phyloP scores from a whole-genome alignment of 92 coral and sea anemone genomes.

The Actinernus sp. region DNA sequence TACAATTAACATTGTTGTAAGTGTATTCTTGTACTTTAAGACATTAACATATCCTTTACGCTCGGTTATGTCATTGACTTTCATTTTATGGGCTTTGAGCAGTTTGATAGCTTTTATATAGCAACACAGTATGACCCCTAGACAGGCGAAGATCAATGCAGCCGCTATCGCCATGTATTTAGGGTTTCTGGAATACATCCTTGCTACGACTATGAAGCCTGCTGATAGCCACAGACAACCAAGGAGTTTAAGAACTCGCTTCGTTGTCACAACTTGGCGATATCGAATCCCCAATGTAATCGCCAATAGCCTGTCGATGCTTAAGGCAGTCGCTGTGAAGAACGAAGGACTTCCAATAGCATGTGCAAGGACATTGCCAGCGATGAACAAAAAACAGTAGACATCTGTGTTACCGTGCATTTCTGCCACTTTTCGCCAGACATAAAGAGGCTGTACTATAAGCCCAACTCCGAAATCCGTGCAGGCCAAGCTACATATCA shows the following conservation, averaged over 20 bases:
- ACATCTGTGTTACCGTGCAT: neutral
- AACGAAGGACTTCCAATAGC: neutral
- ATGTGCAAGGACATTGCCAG: conserved; percentile 1
- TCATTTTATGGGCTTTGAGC: neutral
- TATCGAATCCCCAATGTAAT: neutral
- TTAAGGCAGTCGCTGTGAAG: conserved; percentile 1
- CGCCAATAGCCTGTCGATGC: neutral
- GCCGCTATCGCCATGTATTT: conserved; percentile 2
- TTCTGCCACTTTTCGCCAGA: conserved; percentile 3
- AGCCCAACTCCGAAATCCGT: neutral
- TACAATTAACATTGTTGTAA: neutral
- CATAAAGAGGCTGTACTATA: neutral
- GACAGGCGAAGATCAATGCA: neutral
- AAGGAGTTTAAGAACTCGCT: neutral
- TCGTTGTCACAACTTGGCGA: neutral
- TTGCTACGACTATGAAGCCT: neutral
- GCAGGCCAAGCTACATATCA: neutral
- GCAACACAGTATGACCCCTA: neutral
- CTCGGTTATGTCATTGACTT: neutral
- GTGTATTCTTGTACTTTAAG: neutral
- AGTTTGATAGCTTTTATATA: neutral
- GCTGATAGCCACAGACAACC: neutral
- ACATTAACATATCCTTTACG: neutral
- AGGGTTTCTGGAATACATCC: neutral
- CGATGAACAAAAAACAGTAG: neutral